These are phyloP conservation scores for Eupleurogrammus muticus DNA, from an alignment of 2,797 vertebrate genomes.

Conservation along the genomic window DNA sequence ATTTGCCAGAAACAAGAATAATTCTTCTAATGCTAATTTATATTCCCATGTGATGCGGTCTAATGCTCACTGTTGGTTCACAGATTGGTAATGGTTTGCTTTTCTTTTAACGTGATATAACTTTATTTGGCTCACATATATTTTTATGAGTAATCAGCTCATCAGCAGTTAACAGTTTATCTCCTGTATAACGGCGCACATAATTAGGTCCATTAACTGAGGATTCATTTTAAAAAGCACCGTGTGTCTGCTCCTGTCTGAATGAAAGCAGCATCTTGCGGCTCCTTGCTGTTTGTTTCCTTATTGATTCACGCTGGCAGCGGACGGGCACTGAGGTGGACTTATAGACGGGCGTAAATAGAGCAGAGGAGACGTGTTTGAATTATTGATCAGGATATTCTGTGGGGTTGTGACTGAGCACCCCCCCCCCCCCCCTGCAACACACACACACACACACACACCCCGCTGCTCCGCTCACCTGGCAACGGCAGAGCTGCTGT, in stretches of 20 bases:
- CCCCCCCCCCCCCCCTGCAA: conserved; percentile 10
- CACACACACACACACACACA: too few relatives aligned
- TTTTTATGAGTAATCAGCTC: not conserved
- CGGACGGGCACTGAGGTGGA: conserved; percentile 42
- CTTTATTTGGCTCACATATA: conserved; percentile 1
- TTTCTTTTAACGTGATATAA: not conserved
- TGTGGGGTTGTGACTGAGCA: conserved; percentile 46
- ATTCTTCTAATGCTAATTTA: conserved; percentile 4
- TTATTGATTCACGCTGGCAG: conserved; percentile 64
- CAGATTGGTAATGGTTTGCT: not conserved
- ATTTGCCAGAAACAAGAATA: conserved; percentile 26
- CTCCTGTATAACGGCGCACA: not conserved
- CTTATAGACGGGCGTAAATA: conserved; percentile 47
- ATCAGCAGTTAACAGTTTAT: not conserved
- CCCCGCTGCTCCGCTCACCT: conserved; percentile 56
- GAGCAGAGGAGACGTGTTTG: conserved; percentile 63
- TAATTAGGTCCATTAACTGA: not conserved
- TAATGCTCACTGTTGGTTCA: not conserved
- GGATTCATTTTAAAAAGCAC: not conserved
- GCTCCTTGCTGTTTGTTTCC: conserved; percentile 58
- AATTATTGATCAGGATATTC: conserved; percentile 74
- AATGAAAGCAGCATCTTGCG: conserved; percentile 42
- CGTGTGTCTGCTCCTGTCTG: conserved; percentile 15
- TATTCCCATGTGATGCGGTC: conserved; percentile 2
- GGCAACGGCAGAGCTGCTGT: conserved; percentile 48